Base-by-base conservation (phyloP, 2,888 invertebrate genomes). In the Epinotia ramella region DNA sequence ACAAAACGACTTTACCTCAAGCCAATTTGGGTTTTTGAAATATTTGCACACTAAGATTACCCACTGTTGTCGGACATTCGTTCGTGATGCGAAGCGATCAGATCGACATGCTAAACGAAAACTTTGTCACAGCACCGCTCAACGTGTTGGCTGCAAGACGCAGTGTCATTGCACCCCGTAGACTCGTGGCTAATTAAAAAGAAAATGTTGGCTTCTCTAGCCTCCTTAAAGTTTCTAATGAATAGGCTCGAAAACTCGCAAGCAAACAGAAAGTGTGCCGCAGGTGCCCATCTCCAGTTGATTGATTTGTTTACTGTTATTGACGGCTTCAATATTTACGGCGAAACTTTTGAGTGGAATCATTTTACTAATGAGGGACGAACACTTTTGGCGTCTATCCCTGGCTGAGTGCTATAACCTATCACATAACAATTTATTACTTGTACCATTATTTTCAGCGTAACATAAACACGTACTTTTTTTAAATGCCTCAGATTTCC, bases 221-320 rank as follows among this genome's bases (percentile, higher is more conserved):
- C 59, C 13, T 69, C 60, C 59, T 46, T 69, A 69, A 69, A 69
- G 60, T 69, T 60, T 60, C 20, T 46, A 46, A 69, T 69, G 44
- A 69, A 69, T 60, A 60, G 69, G 69, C 69, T 60, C 13, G 68
- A 4, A 3, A 66, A 53, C 33, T 66, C 33, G 11, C 66, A 12
- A 67, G 49, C 33, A 64, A 69, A 64, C 68, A 68, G 62, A 71
- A 53, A 62, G 24, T 20, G 40, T 13, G 71, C 76, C 66, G 66
- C 76, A 76, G 76, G 76, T 76, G 28, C 9, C 24, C 49, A 33
- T 67, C 56, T 67, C 56, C 18, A 57, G 46, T 62, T 76, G 76
- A 76, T 76, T 76, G 76, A 76, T 76, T 72, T 72, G 72, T 76
- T 66, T 76, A 63, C 71, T 56, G 68, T 18, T 69, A 63, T 76